Evolutionary conservation across 2,888 invertebrate species (phyloP).

Genomic region (Dromius quadrimaculatus): DNA sequence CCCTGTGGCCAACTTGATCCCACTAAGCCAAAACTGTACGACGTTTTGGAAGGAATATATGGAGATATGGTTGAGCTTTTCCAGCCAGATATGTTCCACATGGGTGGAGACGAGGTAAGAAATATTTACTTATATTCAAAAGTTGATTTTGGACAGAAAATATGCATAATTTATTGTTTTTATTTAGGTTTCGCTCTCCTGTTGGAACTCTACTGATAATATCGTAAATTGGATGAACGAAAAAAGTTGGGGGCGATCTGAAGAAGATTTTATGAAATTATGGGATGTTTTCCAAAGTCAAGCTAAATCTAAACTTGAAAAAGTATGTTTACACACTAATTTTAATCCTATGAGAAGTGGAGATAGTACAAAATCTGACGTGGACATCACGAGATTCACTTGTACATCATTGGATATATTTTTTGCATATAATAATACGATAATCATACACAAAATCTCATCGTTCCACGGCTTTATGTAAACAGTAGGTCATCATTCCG

Average conservation of each 20-base stretch:
- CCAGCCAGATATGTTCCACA: constrained; percentile 83
- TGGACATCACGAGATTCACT: no score
- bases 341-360: no score
- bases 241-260: constrained; percentile 70
- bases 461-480: no score
- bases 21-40: constrained; percentile 76
- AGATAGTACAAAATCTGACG: no score
- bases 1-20: constrained; percentile 89
- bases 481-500: no score
- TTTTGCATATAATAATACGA: no score
- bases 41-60: constrained; percentile 77
- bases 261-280: constrained; percentile 73
- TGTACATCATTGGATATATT: no score
- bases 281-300: constrained; percentile 83
- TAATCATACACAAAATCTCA: no score
- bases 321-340: constrained; percentile 58
- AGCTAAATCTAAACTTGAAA: constrained; percentile 72
- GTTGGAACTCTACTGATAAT: constrained; percentile 81
- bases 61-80: constrained; percentile 80
- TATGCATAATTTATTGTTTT: neutral
- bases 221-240: constrained; percentile 79
- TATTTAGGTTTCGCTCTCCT: constrained; percentile 67
- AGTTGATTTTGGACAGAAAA: neutral
- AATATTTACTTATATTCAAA: constrained; percentile 58
- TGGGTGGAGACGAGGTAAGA: constrained; percentile 88